These are phyloP conservation scores for Pagrus major DNA, from an alignment of 2,113 vertebrate species.

Conservation along the genomic window DNA sequence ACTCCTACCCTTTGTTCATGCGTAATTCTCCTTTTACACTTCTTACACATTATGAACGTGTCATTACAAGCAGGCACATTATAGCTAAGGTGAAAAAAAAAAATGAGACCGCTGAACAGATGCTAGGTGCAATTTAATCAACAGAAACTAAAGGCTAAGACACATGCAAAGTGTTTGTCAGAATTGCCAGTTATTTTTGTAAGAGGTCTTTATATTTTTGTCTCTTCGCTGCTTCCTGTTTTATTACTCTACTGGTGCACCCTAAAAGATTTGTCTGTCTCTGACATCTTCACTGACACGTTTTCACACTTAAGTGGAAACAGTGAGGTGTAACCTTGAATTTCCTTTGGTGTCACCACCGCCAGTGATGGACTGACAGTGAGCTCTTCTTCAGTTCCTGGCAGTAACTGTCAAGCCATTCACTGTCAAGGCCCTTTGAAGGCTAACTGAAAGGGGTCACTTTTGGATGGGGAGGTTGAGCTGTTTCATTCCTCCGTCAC, in stretches of 20 bases:
- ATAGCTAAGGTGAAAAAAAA: not conserved
- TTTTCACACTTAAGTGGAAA: slow-evolving; percentile 5
- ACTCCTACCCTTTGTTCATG: slow-evolving; percentile 6
- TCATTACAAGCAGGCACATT: slow-evolving; percentile 39
- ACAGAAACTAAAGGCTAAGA: not conserved
- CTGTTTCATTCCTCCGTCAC: not conserved
- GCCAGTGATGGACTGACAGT: slow-evolving; percentile 15
- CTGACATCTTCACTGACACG: slow-evolving; percentile 1
- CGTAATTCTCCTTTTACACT: not conserved
- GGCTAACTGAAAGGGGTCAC: slow-evolving; percentile 33
- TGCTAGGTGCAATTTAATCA: slow-evolving; percentile 19
- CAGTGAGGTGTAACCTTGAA: slow-evolving; percentile 17
- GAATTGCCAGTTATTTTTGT: too few species aligned
- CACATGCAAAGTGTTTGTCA: not conserved
- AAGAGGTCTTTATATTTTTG: too few species aligned
- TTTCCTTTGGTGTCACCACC: slow-evolving; percentile 22
- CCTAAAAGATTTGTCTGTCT: not conserved
- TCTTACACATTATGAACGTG: slow-evolving; percentile 18
- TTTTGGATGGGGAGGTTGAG: slow-evolving; percentile 29
- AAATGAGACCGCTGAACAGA: slow-evolving; percentile 7
- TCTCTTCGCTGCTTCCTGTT: too few species aligned
- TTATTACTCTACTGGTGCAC: not conserved
- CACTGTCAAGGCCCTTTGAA: slow-evolving; percentile 50
- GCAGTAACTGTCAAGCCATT: slow-evolving; percentile 19
- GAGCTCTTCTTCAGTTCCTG: slow-evolving; percentile 36